Conservation (phyloP, 2,888 invertebrate genomes). For the Nebria brevicollis region DNA sequence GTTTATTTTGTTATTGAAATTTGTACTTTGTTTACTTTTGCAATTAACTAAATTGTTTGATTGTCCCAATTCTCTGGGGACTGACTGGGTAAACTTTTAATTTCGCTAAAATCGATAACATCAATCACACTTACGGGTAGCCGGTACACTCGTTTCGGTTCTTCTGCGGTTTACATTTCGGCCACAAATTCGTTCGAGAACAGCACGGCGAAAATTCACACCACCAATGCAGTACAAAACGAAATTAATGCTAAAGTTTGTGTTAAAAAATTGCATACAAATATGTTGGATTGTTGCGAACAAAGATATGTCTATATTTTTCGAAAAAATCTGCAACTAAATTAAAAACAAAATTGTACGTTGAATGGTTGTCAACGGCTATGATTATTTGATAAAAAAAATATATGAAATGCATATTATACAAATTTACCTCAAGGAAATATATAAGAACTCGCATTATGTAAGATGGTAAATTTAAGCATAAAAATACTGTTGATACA, state of each 20-base stretch:
- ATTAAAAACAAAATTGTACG: conserved; percentile 46
- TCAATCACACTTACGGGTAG: conserved; percentile 22
- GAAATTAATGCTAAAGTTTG: conserved; percentile 87
- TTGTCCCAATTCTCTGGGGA: background rate
- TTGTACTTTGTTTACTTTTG: background rate
- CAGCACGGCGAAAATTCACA: conserved; percentile 77
- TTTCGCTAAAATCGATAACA: background rate
- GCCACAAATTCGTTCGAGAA: conserved; percentile 50
- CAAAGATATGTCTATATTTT: conserved; percentile 62
- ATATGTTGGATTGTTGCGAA: conserved; percentile 68
- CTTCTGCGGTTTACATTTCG: conserved; percentile 13
- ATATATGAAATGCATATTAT: too few relatives aligned
- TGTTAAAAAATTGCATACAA: conserved; percentile 76
- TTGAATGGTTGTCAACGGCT: background rate
- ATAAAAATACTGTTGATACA: conserved; percentile 81
- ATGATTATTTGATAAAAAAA: too few relatives aligned
- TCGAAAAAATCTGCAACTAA: conserved; percentile 62
- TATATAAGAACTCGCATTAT: conserved; percentile 71
- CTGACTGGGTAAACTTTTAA: background rate
- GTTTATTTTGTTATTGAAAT: background rate
- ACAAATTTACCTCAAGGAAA: conserved; percentile 50
- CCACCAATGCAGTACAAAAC: conserved; percentile 83
- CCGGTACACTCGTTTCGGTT: conserved; percentile 26
- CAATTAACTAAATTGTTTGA: conserved; percentile 1
- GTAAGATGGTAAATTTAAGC: conserved; percentile 82